Conservation (phyloP, 2,113 vertebrate species). For the Lophotis ruficrista region DNA sequence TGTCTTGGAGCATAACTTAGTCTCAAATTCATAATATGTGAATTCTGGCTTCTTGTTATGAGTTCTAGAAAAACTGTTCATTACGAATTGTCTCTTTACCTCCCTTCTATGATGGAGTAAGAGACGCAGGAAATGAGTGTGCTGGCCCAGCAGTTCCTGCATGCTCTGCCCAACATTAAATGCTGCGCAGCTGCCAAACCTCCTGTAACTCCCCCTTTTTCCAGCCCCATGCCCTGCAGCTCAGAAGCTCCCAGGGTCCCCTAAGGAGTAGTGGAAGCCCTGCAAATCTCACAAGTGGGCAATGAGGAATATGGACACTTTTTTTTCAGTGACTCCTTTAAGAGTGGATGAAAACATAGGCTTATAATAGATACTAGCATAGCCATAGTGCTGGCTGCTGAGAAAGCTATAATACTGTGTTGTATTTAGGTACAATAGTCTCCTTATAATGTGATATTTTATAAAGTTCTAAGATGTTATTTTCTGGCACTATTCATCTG, state of each 20-base stretch:
- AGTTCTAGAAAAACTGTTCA: background rate
- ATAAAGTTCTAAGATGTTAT: background rate
- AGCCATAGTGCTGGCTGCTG: background rate
- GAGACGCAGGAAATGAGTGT: background rate
- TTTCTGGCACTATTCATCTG: background rate
- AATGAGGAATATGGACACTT: background rate
- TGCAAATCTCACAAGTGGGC: background rate
- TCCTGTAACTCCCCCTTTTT: background rate
- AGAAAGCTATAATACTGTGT: background rate
- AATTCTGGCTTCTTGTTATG: background rate
- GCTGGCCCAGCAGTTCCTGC: background rate
- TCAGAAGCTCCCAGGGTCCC: background rate
- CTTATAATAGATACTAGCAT: background rate
- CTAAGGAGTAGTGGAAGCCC: background rate
- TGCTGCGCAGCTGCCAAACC: background rate
- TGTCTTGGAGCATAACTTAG: background rate
- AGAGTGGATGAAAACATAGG: background rate
- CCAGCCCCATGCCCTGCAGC: background rate
- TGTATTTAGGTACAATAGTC: background rate
- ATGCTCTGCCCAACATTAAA: background rate
- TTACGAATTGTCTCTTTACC: background rate
- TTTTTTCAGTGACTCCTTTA: background rate
- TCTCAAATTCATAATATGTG: background rate
- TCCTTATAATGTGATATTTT: conserved; percentile 22
- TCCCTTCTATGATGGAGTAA: background rate